Conservation (phyloP, 2,888 invertebrate genomes). For the Drosophila colorata region DNA sequence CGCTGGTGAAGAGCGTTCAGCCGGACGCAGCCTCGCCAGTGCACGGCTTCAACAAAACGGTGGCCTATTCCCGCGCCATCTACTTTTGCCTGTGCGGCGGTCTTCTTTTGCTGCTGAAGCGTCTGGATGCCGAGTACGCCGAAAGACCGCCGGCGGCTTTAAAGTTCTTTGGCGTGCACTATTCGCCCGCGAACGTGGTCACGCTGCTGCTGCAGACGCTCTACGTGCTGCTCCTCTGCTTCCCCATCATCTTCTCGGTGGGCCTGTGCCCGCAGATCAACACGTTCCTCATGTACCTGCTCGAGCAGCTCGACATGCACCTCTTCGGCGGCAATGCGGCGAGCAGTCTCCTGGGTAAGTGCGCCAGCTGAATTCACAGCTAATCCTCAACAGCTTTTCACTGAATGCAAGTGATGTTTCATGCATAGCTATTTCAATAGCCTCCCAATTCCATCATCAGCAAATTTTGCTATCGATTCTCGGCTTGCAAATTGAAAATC, state of each 20-base stretch:
- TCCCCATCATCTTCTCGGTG: conserved; percentile 97
- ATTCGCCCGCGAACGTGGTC: conserved; percentile 88
- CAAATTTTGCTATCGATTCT: too few relatives aligned
- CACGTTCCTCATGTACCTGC: conserved; percentile 97
- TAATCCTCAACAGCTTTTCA: not conserved
- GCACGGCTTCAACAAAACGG: conserved; percentile 98
- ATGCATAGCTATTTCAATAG: too few relatives aligned
- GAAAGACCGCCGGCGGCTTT: conserved; percentile 52
- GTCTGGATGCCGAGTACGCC: conserved; percentile 71
- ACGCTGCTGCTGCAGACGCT: conserved; percentile 90
- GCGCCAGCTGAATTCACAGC: not conserved
- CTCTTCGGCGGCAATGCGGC: conserved; percentile 95
- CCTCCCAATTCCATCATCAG: too few relatives aligned
- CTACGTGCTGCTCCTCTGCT: conserved; percentile 92
- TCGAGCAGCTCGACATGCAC: conserved; percentile 97
- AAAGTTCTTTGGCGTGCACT: conserved; percentile 81
- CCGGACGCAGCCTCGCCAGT: conserved; percentile 99
- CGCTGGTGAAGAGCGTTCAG: conserved; percentile 98
- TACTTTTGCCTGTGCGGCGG: conserved; percentile 94
- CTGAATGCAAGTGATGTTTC: too few relatives aligned
- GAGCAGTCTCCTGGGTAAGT: conserved; percentile 90
- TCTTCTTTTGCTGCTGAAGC: conserved; percentile 85
- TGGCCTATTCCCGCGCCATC: conserved; percentile 96
- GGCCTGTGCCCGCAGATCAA: conserved; percentile 99
- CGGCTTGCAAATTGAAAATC: too few relatives aligned